Base-by-base conservation (phyloP, 2,888 invertebrate genomes). In the Mechanitis messenoides region DNA sequence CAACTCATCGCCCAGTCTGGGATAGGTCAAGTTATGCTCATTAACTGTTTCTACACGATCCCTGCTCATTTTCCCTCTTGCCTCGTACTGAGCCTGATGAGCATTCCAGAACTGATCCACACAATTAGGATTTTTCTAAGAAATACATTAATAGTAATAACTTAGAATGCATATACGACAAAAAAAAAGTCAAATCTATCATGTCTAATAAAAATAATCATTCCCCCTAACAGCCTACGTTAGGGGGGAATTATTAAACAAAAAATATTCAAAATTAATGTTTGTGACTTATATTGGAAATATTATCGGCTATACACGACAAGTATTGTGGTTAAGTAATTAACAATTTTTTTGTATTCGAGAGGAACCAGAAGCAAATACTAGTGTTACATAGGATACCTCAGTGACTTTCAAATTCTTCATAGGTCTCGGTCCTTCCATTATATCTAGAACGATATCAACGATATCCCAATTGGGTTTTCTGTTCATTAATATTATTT, bases 1-100 rank as follows among this genome's bases (percentile, higher is more conserved):
- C 7, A 83, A 59, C 62, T 82, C 83, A 9, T 81, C 80, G 3
- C 65, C 64, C 65, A 84, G 60, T 55, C 72, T 74, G 0, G 84
- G 83, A 53, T 65, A 74, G 0, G 74, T 75, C 2, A 63, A 62
- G 63, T 80, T 80, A 54, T 81, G 81, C 0, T 58, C 50, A 0
- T 69, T 61, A 0, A 79, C 80, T 0, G 68, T 58, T 4, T 68
- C 60, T 3, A 74, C 46, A 2, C 54, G 47, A 42, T 68, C 69
- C 0, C 33, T 47, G 20, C 66, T 66, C 2, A 50, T 9, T 55
- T 53, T 55, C 9, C 62, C 69, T 11, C 72, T 59, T 0, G 63
- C 67, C n/a, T 80, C 78, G 45, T 79, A 79, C 6, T 68, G 63
- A 0, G 50, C 68, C 1, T 79, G 74, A 45, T 83, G 78, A 0